Base-by-base conservation (phyloP, 2,888 invertebrate genomes). In the Pherbina coryleti region DNA sequence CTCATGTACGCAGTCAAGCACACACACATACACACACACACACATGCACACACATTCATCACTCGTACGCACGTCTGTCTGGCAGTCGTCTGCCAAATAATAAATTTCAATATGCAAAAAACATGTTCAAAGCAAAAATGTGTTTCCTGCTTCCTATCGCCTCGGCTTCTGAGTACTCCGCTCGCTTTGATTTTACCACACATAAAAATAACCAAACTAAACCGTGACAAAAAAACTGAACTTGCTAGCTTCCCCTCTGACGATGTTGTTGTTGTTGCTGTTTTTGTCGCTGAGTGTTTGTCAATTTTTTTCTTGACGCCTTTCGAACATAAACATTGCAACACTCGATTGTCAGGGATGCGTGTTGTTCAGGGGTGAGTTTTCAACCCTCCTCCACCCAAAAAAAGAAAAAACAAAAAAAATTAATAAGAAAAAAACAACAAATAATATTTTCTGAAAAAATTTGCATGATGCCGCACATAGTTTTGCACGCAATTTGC, bases 401-500 rank as follows among this genome's bases (percentile, higher is more conserved):
- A n/a, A 22, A 34, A 22, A 4, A 17, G 9, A 71, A 55, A 34
- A 60, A 70, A 53, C 62, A 44, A 17, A 7, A 19, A 44, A 44
- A 11, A 37, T 37, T 5, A 31, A 67, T 14, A 37, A 22, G 44
- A 37, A 67, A 44, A 62, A 62, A 1, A 62, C 28, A 62, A 60
- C 60, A 60, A 25, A 37, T 17, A 67, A 67, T 44, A 67, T 14
- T 34, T 60, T 60, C 11, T 22, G 60, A 62, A 73, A 73, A 75
- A 75, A 75, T 75, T 75, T 75, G 75, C 75, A 75, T 75, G 31
- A 37, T 53, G 22, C 25, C 31, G 31, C n/a, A 17, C 7, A 22
- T 34, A 22, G 73, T 74, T 62, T 74, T 62, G 73, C 73, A 66
- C 66, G 67, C 28, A 67, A 75, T 67, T 75, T 28, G 75, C 55